A percentile compares a stretch with the other conserved stretches of the same genome.
Evolutionary conservation across 2,113 vertebrate genomes (phyloP).

Genomic region (Ctenodactylus gundi): DNA sequence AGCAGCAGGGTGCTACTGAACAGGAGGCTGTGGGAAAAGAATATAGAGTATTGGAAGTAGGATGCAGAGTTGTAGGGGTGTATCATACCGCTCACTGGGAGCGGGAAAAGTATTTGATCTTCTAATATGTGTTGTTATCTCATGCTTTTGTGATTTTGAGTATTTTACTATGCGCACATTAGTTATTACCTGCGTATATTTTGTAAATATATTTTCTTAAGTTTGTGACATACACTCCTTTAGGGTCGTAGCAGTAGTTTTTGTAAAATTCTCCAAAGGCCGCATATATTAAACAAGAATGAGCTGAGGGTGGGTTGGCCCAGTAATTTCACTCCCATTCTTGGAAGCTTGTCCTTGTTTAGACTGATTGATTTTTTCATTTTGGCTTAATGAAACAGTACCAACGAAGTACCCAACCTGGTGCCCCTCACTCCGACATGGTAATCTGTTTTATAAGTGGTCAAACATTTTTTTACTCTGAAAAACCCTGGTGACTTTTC

Average conservation of each 20-base stretch:
- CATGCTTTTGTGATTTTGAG: neutral
- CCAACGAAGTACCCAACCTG: neutral
- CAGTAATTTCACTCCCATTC: neutral
- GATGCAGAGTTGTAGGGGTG: accelerated
- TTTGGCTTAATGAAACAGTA: neutral
- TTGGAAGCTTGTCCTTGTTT: neutral
- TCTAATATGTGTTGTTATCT: neutral
- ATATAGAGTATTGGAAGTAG: neutral
- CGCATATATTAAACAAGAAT: neutral
- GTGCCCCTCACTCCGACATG: neutral
- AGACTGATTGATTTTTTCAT: neutral
- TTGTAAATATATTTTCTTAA: neutral
- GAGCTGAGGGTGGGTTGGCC: neutral
- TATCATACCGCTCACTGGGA: neutral
- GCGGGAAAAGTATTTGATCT: neutral
- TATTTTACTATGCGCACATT: neutral
- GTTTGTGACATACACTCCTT: neutral
- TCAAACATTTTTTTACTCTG: neutral
- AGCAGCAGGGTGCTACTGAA: neutral
- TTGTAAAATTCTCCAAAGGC: neutral
- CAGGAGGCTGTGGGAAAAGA: accelerated
- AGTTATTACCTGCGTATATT: neutral
- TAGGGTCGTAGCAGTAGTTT: neutral
- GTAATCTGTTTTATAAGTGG: neutral
- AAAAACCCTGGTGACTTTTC: neutral